phyloP scores from a whole-genome alignment of 2,113 vertebrate genomes.

The Sinocyclocheilus anshuiensis region DNA sequence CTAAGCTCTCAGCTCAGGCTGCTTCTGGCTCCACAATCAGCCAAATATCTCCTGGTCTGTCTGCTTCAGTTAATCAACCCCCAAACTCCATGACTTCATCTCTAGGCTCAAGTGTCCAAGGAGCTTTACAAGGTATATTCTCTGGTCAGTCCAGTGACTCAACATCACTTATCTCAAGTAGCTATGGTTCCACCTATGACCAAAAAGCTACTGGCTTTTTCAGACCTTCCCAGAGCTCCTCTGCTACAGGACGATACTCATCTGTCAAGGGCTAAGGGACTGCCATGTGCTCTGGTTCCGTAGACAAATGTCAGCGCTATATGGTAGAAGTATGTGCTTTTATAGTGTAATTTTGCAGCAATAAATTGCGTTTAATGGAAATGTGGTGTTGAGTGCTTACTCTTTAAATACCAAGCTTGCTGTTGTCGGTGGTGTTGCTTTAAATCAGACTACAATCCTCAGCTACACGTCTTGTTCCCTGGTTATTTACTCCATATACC shows the following conservation, averaged over 20 bases:
- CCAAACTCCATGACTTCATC: background rate
- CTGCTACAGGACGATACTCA: background rate
- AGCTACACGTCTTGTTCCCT: background rate
- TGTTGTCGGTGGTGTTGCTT: background rate
- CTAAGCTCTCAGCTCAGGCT: background rate
- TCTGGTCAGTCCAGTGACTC: background rate
- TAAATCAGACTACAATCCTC: background rate
- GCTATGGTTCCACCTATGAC: background rate
- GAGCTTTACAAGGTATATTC: background rate
- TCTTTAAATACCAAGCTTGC: background rate
- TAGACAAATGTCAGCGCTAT: background rate
- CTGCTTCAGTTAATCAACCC: background rate
- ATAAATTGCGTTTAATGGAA: background rate
- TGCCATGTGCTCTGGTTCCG: too few species aligned
- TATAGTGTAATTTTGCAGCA: background rate
- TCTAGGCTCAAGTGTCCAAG: background rate
- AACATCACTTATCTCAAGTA: background rate
- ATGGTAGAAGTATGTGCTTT: background rate
- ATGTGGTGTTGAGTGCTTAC: background rate
- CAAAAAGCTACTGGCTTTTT: background rate
- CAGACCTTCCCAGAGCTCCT: background rate
- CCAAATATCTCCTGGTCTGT: background rate
- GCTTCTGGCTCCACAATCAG: background rate
- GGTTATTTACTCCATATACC: too few species aligned
- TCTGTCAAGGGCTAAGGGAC: background rate